Conservation (phyloP, 1,140 invertebrate genomes). For the Saxidomus purpurata region DNA sequence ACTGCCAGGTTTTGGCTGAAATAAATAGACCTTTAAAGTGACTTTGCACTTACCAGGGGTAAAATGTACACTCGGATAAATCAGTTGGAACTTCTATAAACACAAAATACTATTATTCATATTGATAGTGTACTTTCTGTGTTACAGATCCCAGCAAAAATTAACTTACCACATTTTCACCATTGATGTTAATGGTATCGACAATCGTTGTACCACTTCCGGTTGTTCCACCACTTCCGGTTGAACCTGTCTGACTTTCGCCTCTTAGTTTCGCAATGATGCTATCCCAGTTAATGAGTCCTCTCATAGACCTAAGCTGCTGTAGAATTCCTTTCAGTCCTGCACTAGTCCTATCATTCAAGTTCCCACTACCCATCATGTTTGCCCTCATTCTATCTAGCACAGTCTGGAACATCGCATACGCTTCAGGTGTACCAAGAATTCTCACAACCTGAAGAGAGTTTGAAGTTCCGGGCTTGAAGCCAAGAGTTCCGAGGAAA, state of each 20-base stretch:
- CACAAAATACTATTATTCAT: too few species aligned
- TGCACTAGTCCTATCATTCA: neutral
- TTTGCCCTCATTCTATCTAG: constrained; percentile 15
- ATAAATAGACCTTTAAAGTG: too few species aligned
- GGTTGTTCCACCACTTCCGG: neutral
- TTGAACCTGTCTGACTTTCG: neutral
- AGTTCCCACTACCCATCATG: neutral
- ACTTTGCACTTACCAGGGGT: too few species aligned
- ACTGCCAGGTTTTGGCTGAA: neutral
- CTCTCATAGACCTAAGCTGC: constrained; percentile 49
- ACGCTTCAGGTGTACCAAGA: constrained; percentile 51
- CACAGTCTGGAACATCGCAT: constrained; percentile 22
- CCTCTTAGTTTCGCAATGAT: constrained; percentile 23
- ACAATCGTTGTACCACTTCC: neutral
- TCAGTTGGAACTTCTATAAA: too few species aligned
- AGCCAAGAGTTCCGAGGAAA: constrained; percentile 49
- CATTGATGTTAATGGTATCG: neutral
- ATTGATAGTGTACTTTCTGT: too few species aligned
- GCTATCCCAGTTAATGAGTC: constrained; percentile 49
- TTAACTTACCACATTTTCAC: constrained; percentile 10
- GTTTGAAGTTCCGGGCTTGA: constrained; percentile 53
- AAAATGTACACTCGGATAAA: too few species aligned
- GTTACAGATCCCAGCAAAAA: too few species aligned
- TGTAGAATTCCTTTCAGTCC: constrained; percentile 33
- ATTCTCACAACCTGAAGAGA: constrained; percentile 52